These are phyloP conservation scores for Sebastiscus tertius DNA, from an alignment of 2,797 vertebrate species.

Conservation along the genomic window DNA sequence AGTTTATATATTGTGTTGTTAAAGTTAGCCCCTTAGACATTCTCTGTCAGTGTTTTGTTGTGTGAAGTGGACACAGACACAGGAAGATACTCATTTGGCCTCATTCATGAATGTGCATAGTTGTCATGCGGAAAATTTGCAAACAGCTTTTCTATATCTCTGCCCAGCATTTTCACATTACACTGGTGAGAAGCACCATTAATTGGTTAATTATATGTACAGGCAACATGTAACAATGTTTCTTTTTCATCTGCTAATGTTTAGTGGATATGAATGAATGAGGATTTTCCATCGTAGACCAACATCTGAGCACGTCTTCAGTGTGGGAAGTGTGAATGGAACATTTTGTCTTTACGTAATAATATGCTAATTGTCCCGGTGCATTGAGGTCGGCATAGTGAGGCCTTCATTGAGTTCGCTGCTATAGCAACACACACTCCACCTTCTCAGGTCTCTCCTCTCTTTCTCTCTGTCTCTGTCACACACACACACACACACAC, in stretches of 20 bases:
- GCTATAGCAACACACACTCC: slow-evolving; percentile 55
- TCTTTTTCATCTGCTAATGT: neutral
- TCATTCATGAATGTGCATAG: no score
- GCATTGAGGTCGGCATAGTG: slow-evolving; percentile 18
- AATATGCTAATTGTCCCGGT: slow-evolving; percentile 47
- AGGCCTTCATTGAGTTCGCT: slow-evolving; percentile 53
- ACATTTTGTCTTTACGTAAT: slow-evolving; percentile 59
- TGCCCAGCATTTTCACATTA: no score
- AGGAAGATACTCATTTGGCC: no score
- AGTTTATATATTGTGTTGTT: no score
- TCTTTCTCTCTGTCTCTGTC: slow-evolving; percentile 21
- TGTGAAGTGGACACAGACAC: fast-evolving
- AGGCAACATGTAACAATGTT: neutral
- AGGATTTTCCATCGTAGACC: neutral
- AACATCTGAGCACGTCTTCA: slow-evolving; percentile 6
- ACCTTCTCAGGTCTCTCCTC: slow-evolving; percentile 41
- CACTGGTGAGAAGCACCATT: no score
- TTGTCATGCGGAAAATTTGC: no score
- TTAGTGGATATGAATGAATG: neutral
- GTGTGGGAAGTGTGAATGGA: slow-evolving; percentile 29
- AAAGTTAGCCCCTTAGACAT: no score
- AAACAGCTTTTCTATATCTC: no score
- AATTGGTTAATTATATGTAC: neutral
- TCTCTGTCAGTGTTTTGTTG: no score
- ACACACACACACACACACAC: slow-evolving; percentile 37